These are phyloP conservation scores for Portunus trituberculatus DNA, from an alignment of 1,140 invertebrate species.

Conservation along the genomic window DNA sequence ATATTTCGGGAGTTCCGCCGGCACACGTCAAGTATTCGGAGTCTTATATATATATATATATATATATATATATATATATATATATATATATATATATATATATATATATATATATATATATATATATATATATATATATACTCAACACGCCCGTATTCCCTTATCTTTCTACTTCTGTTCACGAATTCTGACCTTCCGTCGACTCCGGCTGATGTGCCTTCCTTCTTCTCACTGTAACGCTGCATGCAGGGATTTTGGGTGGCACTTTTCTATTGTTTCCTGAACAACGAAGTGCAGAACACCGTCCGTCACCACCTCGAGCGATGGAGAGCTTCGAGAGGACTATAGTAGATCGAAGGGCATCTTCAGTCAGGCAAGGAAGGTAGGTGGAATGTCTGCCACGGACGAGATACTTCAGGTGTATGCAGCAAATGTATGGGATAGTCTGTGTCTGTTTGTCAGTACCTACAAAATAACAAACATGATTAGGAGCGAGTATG, in stretches of 20 bases:
- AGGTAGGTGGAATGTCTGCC: background rate
- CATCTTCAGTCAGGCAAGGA: background rate
- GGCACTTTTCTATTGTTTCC: constrained; percentile 61
- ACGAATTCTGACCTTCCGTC: too few species aligned
- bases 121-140: too few species aligned
- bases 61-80: too few species aligned
- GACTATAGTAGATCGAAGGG: background rate
- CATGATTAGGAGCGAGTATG: too few species aligned
- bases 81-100: too few species aligned
- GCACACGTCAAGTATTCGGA: too few species aligned
- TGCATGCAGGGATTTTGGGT: constrained; percentile 53
- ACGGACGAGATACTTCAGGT: constrained; percentile 31
- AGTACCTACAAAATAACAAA: background rate
- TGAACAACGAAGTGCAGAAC: constrained; percentile 66
- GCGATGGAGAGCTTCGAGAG: constrained; percentile 49
- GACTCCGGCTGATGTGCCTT: too few species aligned
- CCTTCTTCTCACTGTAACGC: background rate
- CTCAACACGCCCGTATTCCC: too few species aligned
- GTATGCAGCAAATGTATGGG: background rate
- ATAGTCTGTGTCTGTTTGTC: background rate
- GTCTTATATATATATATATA: too few species aligned
- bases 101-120: too few species aligned
- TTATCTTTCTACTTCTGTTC: too few species aligned
- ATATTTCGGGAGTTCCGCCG: too few species aligned
- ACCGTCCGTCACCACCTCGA: constrained; percentile 53